A percentile compares a stretch with the other conserved stretches of the same genome.
These are phyloP conservation scores for Spermophilus dauricus DNA, from an alignment of 2,113 vertebrate genomes.

Conservation along the genomic window DNA sequence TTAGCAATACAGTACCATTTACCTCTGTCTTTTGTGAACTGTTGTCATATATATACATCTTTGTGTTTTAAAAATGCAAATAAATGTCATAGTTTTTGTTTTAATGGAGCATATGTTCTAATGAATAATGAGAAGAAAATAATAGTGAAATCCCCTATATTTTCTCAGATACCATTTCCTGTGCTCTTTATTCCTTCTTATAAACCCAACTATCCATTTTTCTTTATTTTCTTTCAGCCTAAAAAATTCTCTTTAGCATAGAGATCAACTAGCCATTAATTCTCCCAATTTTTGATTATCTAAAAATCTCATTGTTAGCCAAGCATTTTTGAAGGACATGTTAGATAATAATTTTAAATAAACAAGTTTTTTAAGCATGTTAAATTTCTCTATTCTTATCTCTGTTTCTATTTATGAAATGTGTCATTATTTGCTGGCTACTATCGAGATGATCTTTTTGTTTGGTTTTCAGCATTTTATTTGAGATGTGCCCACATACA, in stretches of 20 bases:
- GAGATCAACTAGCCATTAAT: not conserved
- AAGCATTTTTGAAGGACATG: not conserved
- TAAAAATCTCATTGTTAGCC: not conserved
- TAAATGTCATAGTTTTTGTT: not conserved
- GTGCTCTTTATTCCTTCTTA: not conserved
- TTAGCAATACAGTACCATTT: not conserved
- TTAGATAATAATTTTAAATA: not conserved
- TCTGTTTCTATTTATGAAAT: not conserved
- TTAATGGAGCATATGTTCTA: not conserved
- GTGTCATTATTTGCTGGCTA: not conserved
- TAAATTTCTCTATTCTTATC: not conserved
- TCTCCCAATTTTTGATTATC: not conserved
- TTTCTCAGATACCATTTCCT: not conserved
- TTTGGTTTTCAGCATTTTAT: not conserved
- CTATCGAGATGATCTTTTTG: not conserved
- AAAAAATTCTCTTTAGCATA: not conserved
- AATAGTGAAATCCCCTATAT: not conserved
- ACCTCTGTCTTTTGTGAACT: not conserved
- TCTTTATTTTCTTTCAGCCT: not conserved
- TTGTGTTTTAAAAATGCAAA: not conserved
- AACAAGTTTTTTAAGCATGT: not conserved
- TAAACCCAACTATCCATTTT: not conserved
- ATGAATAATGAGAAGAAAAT: not conserved
- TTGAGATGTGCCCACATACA: not conserved
- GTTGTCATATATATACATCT: not conserved